phyloP scores from a whole-genome alignment of 2,888 invertebrate species.

The Poecilobothrus nobilitatus region DNA sequence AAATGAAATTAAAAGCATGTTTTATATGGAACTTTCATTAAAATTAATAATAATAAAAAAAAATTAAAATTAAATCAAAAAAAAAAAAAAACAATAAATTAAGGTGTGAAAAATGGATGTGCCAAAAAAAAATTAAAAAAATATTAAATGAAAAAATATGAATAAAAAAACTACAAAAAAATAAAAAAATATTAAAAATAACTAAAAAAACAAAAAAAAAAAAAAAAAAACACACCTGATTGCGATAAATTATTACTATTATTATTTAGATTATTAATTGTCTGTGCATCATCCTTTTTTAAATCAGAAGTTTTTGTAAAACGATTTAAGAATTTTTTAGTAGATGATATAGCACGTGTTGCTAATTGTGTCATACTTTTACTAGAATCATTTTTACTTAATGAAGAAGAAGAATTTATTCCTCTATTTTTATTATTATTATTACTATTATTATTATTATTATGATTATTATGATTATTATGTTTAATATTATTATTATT shows the following conservation, averaged over 20 bases:
- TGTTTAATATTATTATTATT: slow-evolving; percentile 13
- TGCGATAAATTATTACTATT: slow-evolving; percentile 7
- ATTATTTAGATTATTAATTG: neutral
- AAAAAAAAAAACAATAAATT: neutral
- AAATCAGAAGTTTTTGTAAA: slow-evolving; percentile 15
- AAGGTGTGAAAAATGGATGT: slow-evolving; percentile 2
- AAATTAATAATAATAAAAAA: slow-evolving; percentile 17
- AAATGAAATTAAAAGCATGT: no score
- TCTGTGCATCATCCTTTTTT: slow-evolving; percentile 16
- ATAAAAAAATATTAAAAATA: slow-evolving; percentile 16
- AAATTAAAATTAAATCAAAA: slow-evolving; percentile 12
- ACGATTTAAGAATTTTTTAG: slow-evolving; percentile 17
- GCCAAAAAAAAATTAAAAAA: neutral
- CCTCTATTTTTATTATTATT: slow-evolving; percentile 33
- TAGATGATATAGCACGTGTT: slow-evolving; percentile 19
- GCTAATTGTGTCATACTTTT: slow-evolving; percentile 49
- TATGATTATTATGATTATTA: neutral
- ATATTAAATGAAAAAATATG: neutral
- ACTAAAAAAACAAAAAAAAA: slow-evolving; percentile 19
- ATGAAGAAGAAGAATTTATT: slow-evolving; percentile 36
- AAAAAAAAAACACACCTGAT: slow-evolving; percentile 26
- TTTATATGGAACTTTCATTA: slow-evolving; percentile 9
- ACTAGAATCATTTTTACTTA: slow-evolving; percentile 41
- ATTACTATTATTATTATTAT: slow-evolving; percentile 26
- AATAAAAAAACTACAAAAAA: neutral